Evolutionary conservation across 2,888 invertebrate species (phyloP).

Genomic region (Sphinx pinastri): DNA sequence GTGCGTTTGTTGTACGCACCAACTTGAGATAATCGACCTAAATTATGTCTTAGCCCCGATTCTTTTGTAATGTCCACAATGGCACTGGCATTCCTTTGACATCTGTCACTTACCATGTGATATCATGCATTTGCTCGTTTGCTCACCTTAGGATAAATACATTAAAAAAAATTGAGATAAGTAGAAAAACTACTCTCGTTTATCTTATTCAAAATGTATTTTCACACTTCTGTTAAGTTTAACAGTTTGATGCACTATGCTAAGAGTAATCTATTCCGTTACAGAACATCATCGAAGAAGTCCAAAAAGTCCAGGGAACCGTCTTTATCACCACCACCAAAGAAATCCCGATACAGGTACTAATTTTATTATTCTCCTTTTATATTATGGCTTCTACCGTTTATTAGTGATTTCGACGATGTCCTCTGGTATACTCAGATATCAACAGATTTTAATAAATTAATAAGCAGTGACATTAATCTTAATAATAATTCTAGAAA

Average conservation of each 20-base stretch:
- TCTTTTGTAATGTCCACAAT: neutral
- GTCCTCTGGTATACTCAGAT: no score
- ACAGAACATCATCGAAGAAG: conserved; percentile 70
- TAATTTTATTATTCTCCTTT: neutral
- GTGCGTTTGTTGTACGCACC: no score
- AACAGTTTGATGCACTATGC: no score
- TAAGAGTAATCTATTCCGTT: conserved; percentile 32
- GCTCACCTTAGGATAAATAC: conserved; percentile 23
- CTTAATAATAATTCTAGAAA: no score
- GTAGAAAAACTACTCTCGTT: no score
- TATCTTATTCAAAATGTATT: no score
- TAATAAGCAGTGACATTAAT: no score
- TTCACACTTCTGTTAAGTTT: no score
- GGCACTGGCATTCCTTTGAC: neutral
- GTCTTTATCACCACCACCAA: conserved; percentile 73
- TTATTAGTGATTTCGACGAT: no score
- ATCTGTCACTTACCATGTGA: neutral
- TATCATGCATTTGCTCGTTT: neutral
- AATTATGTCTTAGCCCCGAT: no score
- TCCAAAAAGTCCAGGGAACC: conserved; percentile 78
- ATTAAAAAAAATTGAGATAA: neutral
- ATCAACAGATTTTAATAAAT: no score
- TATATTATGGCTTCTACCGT: neutral
- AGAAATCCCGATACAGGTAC: conserved; percentile 66
- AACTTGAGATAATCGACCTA: no score